These are phyloP conservation scores for Enoplosus armatus DNA, from an alignment of 2,797 vertebrate genomes.

Conservation along the genomic window DNA sequence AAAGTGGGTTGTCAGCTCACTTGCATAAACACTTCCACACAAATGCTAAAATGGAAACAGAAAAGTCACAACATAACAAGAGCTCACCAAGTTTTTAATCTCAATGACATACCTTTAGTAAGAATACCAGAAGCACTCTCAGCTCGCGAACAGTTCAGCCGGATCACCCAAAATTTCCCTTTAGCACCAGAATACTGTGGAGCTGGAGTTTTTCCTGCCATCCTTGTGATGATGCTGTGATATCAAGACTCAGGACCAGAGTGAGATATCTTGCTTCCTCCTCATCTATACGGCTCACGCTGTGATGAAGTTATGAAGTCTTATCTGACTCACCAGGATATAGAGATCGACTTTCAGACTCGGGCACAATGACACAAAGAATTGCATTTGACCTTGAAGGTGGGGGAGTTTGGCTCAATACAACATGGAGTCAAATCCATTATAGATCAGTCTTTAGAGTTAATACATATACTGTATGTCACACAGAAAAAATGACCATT, in stretches of 20 bases:
- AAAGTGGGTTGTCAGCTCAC: constrained; percentile 41
- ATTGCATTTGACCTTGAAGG: constrained; percentile 61
- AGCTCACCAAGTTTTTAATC: neutral
- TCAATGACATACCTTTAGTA: neutral
- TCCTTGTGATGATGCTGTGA: constrained; percentile 32
- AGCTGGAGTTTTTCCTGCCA: constrained; percentile 14
- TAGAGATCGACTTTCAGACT: constrained; percentile 44
- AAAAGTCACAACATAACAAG: neutral
- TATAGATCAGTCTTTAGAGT: constrained; percentile 9
- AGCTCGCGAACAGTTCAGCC: neutral
- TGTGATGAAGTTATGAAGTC: constrained; percentile 57
- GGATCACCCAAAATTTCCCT: constrained; percentile 13
- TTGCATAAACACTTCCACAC: constrained; percentile 16
- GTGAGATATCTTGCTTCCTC: constrained; percentile 40
- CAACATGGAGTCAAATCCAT: constrained; percentile 26
- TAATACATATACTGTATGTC: neutral
- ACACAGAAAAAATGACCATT: constrained; percentile 1
- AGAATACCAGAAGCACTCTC: neutral
- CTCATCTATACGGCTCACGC: constrained; percentile 37
- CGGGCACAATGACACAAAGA: constrained; percentile 25
- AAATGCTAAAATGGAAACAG: constrained; percentile 26
- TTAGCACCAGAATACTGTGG: constrained; percentile 5
- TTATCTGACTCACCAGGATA: constrained; percentile 55
- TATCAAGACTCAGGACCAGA: constrained; percentile 36
- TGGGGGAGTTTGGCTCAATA: constrained; percentile 4